These are phyloP conservation scores for Steinernema feltiae DNA, from an alignment of 1,140 invertebrate species.

Conservation along the genomic window DNA sequence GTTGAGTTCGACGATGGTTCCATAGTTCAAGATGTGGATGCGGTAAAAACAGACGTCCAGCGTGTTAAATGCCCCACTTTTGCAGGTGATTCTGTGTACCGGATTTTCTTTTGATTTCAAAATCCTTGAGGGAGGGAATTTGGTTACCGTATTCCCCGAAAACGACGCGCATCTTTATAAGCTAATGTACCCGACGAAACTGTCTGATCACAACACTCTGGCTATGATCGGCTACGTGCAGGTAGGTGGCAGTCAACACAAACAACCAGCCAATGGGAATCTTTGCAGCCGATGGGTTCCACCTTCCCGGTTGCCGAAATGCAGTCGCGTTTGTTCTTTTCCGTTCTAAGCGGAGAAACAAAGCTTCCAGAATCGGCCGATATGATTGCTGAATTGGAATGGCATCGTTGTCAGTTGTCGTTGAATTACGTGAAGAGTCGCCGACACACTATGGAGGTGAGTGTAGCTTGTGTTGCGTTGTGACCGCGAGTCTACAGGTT, in stretches of 20 bases:
- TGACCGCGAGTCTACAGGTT: background rate
- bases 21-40: conserved; percentile 35
- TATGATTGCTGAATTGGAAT: background rate
- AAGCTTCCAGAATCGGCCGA: background rate
- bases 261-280: background rate
- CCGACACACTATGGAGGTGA: conserved; percentile 10
- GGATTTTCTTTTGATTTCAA: background rate
- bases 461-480: background rate
- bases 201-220: conserved; percentile 1
- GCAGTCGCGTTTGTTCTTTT: background rate
- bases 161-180: conserved; percentile 2
- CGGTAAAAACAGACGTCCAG: background rate
- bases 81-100: background rate
- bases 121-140: background rate
- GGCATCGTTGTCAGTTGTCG: background rate
- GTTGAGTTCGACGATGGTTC: conserved; percentile 59
- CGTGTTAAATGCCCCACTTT: background rate
- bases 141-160: background rate
- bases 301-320: background rate
- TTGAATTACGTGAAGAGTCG: background rate
- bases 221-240: background rate
- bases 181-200: background rate
- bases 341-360: background rate
- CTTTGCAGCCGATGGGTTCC: background rate
- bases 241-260: no score